Base-by-base conservation (phyloP, 2,113 vertebrate species). In the Bettongia penicillata region DNA sequence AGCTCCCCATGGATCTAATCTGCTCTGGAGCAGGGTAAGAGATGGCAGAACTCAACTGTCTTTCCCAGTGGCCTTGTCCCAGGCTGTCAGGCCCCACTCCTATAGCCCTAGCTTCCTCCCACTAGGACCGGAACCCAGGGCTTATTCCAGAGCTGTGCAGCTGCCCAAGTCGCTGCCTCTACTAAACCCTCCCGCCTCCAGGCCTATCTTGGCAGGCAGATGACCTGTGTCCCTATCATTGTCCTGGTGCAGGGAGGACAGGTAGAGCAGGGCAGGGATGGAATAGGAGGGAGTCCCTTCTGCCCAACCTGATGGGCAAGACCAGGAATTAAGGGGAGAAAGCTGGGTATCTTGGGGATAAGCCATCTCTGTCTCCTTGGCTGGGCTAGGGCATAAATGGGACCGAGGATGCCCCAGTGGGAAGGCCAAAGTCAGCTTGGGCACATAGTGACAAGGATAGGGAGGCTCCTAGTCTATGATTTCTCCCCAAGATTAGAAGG, bases 71-170 rank as follows among this genome's bases (percentile, higher is more conserved):
- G 37, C 31, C 57, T n/a, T 43, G 37, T 43, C 68, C n/a, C n/a
- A 84, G 68, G 1, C 68, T 37, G 31, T 23, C 2, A 23, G 43
- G 68, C 68, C 16, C 68, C 31, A 47, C 19, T 3, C 0, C 9
- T 47, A 49, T 8, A 55, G 2, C 8, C 23, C 53, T 37, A 53
- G 25, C 90, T 90, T 68, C 93, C 23, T 96, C 37, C n/a, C 49
- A 90, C 25, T 93, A 90, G 31, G 84, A 93, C 68, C n/a, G 68
- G 68, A 84, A 84, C 68, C 37, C 68, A 43, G n/a, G 68, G 68
- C n/a, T 84, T 84, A 43, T 84, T 43, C 68, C 68, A 84, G 68
- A 84, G 19, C 6, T 19, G 22, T 43, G n/a, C 68, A 43, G n/a
- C 68, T 43, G 68, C 68, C n/a, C 68, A 84, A 19, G 68, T 84